Evolutionary conservation across 2,113 vertebrate genomes (phyloP), one percentile per base, ranked within the genome.

Genomic region (Cavia porcellus): DNA sequence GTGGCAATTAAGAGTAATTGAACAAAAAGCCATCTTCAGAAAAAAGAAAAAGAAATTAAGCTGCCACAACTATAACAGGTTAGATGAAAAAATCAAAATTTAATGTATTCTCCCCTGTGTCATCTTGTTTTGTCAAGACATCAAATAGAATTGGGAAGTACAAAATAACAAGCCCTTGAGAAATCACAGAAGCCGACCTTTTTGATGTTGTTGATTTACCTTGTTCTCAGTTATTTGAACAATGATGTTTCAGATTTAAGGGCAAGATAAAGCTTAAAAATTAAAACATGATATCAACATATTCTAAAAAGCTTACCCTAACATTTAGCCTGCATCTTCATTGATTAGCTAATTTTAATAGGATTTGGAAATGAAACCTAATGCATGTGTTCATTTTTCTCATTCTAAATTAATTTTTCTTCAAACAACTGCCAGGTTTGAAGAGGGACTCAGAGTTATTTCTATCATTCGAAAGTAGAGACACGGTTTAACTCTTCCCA

Each of bases 141-240:
- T 99, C 99, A 99, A 99, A 99, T 99, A 99, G 99, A 99, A 99
- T 99, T 98, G 98, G 99, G 98, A 99, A 99, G 99, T 99, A 99
- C 99, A 99, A 99, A 99, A 99, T 99, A 99, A 99, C 97, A 99
- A 99, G 98, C 99, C 99, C 99, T 98, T 98, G 99, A 99, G 99
- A 99, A 99, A 99, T 99, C 99, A 99, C 98, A 98, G 98, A 98
- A 98, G 98, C 98, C 98, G 98, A 98, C 99, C 99, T 99, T 98
- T 99, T 99, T 99, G 99, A 99, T 99, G 99, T 99, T 99, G 98
- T 99, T 99, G 98, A 99, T 99, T 99, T 99, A 99, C 99, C 99
- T 99, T 99, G 99, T 99, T 99, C 98, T 98, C 98, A 97, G 98
- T 99, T 99, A 99, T 98, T 98, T 99, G 99, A 99, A 99, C 98